Conservation (phyloP, 2,797 vertebrate species). For the Squalus acanthias region DNA sequence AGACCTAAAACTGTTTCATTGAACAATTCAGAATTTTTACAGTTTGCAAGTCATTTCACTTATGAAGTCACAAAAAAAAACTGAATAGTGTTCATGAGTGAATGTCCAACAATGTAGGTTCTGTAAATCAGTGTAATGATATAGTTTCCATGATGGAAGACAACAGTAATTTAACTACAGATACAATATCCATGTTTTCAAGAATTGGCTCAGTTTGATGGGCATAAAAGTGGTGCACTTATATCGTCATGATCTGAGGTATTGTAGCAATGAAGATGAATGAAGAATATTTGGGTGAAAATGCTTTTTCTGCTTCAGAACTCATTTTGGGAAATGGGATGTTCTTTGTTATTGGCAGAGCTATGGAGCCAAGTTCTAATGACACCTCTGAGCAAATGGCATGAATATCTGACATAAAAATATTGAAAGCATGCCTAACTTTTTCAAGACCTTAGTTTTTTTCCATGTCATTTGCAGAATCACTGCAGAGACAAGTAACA, state of each 20-base stretch:
- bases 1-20: background rate
- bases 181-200: background rate
- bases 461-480: background rate
- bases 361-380: background rate
- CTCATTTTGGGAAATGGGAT: background rate
- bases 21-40: background rate
- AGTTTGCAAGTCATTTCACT: background rate
- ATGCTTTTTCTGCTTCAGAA: background rate
- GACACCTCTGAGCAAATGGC: background rate
- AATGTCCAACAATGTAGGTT: background rate
- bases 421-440: background rate
- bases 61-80: background rate
- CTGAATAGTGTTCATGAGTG: background rate
- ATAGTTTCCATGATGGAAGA: background rate
- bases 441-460: background rate
- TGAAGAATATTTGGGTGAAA: background rate
- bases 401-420: background rate
- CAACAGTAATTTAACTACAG: background rate
- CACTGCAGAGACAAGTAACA: background rate
- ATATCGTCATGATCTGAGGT: background rate
- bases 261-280: background rate
- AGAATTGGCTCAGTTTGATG: background rate
- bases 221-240: background rate
- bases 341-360: background rate
- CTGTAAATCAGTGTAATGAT: background rate